Percentiles rank a stretch among this genome's conserved stretches.
Conservation (phyloP, 2,797 vertebrate species). For the Ataeniobius toweri region DNA sequence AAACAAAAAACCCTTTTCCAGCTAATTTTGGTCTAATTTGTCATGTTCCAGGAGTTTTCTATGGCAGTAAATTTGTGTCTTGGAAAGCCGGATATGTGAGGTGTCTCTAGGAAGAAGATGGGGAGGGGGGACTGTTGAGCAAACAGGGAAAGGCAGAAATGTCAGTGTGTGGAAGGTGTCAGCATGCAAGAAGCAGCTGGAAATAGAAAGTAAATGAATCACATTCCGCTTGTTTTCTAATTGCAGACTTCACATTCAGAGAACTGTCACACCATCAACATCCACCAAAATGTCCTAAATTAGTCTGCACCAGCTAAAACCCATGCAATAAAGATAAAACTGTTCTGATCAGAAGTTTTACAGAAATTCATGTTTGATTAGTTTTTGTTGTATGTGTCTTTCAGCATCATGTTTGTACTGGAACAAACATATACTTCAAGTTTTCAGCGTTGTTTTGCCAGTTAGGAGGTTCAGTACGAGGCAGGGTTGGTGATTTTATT, state of each 20-base stretch:
- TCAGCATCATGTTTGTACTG: neutral
- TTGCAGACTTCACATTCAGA: slow-evolving; percentile 31
- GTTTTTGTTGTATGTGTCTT: neutral
- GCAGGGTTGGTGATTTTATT: neutral
- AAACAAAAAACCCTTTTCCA: slow-evolving; percentile 8
- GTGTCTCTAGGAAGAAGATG: neutral
- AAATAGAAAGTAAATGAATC: slow-evolving; percentile 61
- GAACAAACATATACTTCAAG: neutral
- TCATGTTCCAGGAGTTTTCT: slow-evolving; percentile 21
- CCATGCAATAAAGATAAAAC: slow-evolving; percentile 11
- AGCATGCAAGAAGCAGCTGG: slow-evolving; percentile 42
- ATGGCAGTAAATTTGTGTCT: neutral
- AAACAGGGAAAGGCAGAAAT: slow-evolving; percentile 25
- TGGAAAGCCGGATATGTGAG: neutral
- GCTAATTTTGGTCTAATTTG: slow-evolving; percentile 33
- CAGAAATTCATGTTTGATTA: neutral
- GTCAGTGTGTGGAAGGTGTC: slow-evolving; percentile 41
- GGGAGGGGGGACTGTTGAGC: neutral
- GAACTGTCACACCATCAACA: slow-evolving; percentile 27
- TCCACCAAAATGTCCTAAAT: slow-evolving; percentile 21
- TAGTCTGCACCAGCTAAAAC: slow-evolving; percentile 23
- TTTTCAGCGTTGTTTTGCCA: neutral
- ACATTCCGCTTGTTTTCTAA: slow-evolving; percentile 44
- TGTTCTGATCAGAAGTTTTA: slow-evolving; percentile 1
- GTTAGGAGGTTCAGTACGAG: neutral